phyloP scores from a whole-genome alignment of 2,888 invertebrate species.

The Morpho achilles region DNA sequence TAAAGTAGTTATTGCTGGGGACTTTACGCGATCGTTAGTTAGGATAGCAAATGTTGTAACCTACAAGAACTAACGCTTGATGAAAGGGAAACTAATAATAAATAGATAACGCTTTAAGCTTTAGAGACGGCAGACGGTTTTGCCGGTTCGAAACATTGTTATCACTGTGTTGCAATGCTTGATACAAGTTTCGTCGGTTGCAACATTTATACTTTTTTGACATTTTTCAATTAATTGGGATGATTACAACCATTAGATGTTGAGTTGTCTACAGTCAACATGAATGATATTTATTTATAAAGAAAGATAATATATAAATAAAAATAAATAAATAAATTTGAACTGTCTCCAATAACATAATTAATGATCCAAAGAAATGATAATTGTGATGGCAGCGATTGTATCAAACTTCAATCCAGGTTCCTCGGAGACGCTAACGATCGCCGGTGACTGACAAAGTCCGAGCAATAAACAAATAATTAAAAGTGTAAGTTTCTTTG shows the following conservation, averaged over 20 bases:
- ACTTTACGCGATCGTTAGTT: neutral
- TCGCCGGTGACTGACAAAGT: slow-evolving; percentile 5
- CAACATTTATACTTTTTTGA: neutral
- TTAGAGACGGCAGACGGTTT: too few relatives aligned
- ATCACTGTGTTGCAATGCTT: neutral
- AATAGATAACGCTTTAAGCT: neutral
- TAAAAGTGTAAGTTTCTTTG: slow-evolving; percentile 24
- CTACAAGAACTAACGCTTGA: neutral
- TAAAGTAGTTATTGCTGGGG: slow-evolving; percentile 32
- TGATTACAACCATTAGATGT: too few relatives aligned
- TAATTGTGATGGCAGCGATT: neutral
- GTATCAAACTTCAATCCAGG: neutral
- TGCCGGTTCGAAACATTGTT: too few relatives aligned
- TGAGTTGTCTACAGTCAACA: too few relatives aligned
- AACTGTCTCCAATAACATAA: too few relatives aligned
- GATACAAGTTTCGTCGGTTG: neutral
- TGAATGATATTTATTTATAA: too few relatives aligned
- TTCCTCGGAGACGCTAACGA: too few relatives aligned
- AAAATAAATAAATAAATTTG: too few relatives aligned
- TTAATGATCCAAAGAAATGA: too few relatives aligned
- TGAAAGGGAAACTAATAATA: neutral
- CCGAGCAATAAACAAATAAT: slow-evolving; percentile 15
- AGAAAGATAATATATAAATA: too few relatives aligned
- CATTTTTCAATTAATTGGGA: neutral
- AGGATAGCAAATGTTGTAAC: neutral